Evolutionary conservation across 2,888 invertebrate species (phyloP), one percentile per base, ranked within the genome.

Genomic region (Pristionchus mayeri): DNA sequence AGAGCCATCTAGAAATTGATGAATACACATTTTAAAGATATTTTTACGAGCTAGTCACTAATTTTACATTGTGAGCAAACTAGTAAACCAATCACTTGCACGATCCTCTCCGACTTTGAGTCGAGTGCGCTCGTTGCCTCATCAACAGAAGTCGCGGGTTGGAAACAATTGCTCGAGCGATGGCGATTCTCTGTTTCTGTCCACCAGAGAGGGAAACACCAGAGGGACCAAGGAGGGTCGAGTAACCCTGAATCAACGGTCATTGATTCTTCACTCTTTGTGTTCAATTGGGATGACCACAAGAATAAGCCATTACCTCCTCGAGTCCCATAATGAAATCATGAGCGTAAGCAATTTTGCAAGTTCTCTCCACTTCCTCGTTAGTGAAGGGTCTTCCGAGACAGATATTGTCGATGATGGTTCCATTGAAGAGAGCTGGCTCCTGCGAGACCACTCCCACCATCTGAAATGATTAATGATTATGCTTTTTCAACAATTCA

Each of bases 191-290:
- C 21, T 80, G 80, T 13, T 80, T 80, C 40, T 80, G 80, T 24
- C 80, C 80, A n/a, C 80, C 80, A 54, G 80, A 80, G 16, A 80
- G 80, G 21, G 80, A 24, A 16, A 80, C 57, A n/a, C 80, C 80
- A 2, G 80, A 80, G 0, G 80, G n/a, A 24, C 80, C 80, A 24
- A 80, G 80, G 1, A 57, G 37, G 0, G 80, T 80, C 18, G n/a
- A 37, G 80, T 80, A 80, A 37, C 80, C 80, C 80, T 80, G 57
- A 6, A 1, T 1, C 30, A n/a, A 40, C n/a, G n/a, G n/a, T n/a
- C n/a, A n/a, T n/a, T 71, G 2, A 40, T 40, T 21, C 16, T 71
- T 0, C 37, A 44, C 63, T 63, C 6, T 27, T 27, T 6, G 11
- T n/a, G 6, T 27, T 30, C 27, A 6, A 11, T 30, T n/a, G 30